A percentile compares a stretch with the other conserved stretches of the same genome.
Evolutionary conservation across 2,888 invertebrate genomes (phyloP).

Genomic region (Cyrtodaria siliqua): DNA sequence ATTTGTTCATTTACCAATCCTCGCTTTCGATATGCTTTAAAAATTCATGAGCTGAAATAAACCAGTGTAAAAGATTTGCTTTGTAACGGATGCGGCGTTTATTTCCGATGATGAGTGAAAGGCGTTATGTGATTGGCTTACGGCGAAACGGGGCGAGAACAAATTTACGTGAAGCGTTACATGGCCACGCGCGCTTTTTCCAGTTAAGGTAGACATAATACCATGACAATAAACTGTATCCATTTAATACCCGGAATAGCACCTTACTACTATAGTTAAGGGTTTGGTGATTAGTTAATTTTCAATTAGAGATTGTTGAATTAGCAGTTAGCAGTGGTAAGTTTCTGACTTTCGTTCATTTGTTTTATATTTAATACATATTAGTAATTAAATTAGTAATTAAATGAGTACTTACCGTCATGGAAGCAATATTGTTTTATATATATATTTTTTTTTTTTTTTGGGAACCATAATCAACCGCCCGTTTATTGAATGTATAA

Average conservation of each 20-base stretch:
- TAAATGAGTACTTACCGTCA: no score
- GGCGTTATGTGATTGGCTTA: conserved; percentile 52
- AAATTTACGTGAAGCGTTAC: conserved; percentile 39
- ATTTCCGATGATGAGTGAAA: conserved; percentile 52
- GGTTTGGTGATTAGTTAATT: conserved; percentile 6
- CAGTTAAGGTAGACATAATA: conserved; percentile 55
- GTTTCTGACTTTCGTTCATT: no score
- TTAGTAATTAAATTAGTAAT: no score
- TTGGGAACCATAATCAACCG: no score
- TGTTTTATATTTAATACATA: no score
- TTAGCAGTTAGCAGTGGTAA: no score
- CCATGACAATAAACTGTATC: conserved; percentile 33
- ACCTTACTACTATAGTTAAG: conserved; percentile 6
- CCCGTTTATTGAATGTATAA: no score
- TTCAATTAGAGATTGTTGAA: not conserved
- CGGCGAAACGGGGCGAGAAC: conserved; percentile 46
- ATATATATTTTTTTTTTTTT: no score
- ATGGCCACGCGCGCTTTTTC: conserved; percentile 55
- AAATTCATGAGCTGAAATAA: conserved; percentile 61
- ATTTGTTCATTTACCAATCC: conserved; percentile 50
- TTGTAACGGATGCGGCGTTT: conserved; percentile 49
- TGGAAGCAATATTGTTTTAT: no score
- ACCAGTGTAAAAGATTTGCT: conserved; percentile 58
- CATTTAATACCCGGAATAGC: conserved; percentile 48
- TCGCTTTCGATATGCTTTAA: conserved; percentile 56